These are phyloP conservation scores for Catharus fuscescens DNA, from an alignment of 2,113 vertebrate species.

Conservation along the genomic window DNA sequence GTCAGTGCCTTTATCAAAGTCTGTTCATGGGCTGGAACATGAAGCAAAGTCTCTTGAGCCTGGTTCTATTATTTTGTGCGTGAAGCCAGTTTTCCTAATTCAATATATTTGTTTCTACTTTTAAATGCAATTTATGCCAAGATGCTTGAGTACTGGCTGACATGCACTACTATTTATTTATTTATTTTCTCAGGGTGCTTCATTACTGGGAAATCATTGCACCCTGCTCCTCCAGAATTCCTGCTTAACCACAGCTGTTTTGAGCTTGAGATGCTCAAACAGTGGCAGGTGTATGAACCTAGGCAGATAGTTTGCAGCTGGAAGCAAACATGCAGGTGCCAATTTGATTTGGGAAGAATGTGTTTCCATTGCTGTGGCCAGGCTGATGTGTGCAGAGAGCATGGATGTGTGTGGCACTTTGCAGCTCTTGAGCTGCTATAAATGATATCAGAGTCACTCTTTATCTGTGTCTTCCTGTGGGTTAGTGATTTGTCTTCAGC, in stretches of 20 bases:
- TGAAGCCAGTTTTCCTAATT: background rate
- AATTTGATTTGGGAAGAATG: background rate
- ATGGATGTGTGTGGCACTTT: rapidly evolving
- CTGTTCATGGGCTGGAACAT: background rate
- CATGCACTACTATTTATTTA: too few species aligned
- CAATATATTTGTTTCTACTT: background rate
- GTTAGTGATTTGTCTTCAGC: background rate
- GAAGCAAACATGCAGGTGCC: too few species aligned
- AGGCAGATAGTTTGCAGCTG: background rate
- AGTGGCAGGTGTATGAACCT: rapidly evolving
- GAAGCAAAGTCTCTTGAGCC: background rate
- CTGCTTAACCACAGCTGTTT: background rate
- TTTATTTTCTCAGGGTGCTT: background rate
- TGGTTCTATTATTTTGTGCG: background rate
- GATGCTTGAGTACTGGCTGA: background rate
- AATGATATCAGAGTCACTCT: background rate
- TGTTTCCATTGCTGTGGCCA: background rate
- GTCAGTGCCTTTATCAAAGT: background rate
- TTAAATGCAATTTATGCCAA: background rate
- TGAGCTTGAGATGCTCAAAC: background rate
- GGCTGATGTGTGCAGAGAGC: background rate
- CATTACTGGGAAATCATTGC: background rate
- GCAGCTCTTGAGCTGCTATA: background rate
- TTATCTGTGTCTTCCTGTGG: background rate
- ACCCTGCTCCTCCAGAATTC: background rate